phyloP scores from a whole-genome alignment of 2,888 invertebrate genomes.

The Tethea ocularis region DNA sequence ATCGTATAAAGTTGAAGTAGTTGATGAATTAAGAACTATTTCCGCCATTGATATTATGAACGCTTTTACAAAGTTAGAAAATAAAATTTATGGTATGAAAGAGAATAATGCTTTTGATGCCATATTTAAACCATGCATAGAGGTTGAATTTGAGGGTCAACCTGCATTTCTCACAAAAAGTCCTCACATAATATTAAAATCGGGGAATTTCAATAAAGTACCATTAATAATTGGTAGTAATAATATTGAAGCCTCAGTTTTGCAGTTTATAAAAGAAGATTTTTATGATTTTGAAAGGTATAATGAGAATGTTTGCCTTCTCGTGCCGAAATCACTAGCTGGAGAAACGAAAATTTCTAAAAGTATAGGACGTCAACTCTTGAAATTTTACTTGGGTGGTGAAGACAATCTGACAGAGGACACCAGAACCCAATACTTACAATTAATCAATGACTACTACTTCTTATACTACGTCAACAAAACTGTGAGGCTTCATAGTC shows the following conservation, averaged over 20 bases:
- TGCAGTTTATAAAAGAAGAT: slow-evolving; percentile 51
- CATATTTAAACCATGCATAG: slow-evolving; percentile 71
- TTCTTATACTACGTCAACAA: slow-evolving; percentile 71
- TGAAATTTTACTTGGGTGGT: slow-evolving; percentile 68
- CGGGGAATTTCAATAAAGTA: slow-evolving; percentile 71
- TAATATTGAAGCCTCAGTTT: slow-evolving; percentile 61
- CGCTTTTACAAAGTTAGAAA: slow-evolving; percentile 38
- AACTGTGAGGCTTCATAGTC: slow-evolving; percentile 63
- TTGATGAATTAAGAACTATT: slow-evolving; percentile 58
- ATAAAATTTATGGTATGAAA: slow-evolving; percentile 19
- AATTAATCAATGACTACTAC: slow-evolving; percentile 70
- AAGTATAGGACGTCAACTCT: slow-evolving; percentile 60
- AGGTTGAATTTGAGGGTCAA: slow-evolving; percentile 72
- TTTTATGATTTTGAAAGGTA: slow-evolving; percentile 65
- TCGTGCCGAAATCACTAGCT: slow-evolving; percentile 63
- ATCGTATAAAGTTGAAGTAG: slow-evolving; percentile 53
- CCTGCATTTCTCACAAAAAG: slow-evolving; percentile 69
- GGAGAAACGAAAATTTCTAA: slow-evolving; percentile 48
- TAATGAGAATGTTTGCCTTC: slow-evolving; percentile 56
- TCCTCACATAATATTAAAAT: slow-evolving; percentile 64
- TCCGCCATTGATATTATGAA: slow-evolving; percentile 55
- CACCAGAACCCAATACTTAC: slow-evolving; percentile 65
- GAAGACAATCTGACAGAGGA: slow-evolving; percentile 57
- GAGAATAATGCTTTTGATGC: slow-evolving; percentile 52
- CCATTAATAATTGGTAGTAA: slow-evolving; percentile 75